phyloP scores from a whole-genome alignment of 2,888 invertebrate species.

The Sycophila texana region DNA sequence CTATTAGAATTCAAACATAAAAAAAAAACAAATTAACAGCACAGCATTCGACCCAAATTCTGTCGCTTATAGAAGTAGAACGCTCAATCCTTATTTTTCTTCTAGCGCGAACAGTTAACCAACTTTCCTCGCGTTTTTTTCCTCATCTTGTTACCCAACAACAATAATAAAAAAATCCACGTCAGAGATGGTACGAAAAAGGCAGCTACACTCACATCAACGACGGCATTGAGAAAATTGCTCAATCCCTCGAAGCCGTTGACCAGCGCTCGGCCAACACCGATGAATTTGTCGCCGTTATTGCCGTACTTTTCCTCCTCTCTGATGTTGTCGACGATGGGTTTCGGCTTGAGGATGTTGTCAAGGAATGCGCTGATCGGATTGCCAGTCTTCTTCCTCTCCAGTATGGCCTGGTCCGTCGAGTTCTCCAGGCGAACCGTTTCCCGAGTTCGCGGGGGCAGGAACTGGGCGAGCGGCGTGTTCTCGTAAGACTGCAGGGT shows the following conservation, averaged over 20 bases:
- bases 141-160: neutral
- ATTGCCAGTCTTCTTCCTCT: constrained; percentile 60
- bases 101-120: neutral
- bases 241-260: constrained; percentile 83
- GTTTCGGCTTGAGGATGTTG: constrained; percentile 78
- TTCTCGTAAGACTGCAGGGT: constrained; percentile 52
- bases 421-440: constrained; percentile 66
- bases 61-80: neutral
- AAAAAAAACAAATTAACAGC: neutral
- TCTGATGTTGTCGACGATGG: constrained; percentile 85
- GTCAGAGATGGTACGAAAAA: neutral
- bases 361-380: constrained; percentile 62
- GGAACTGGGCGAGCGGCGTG: constrained; percentile 53
- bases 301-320: constrained; percentile 90
- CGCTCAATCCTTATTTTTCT: constrained; percentile 26
- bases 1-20: neutral
- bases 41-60: constrained; percentile 8
- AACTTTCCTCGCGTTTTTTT: constrained; percentile 17
- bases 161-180: constrained; percentile 1
- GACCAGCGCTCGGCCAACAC: constrained; percentile 81
- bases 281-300: constrained; percentile 82
- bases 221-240: constrained; percentile 80
- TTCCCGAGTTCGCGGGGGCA: constrained; percentile 61
- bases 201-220: constrained; percentile 77
- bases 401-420: constrained; percentile 64